Evolutionary conservation across 1,140 invertebrate species (phyloP).

Genomic region (Aradophagus sp.): DNA sequence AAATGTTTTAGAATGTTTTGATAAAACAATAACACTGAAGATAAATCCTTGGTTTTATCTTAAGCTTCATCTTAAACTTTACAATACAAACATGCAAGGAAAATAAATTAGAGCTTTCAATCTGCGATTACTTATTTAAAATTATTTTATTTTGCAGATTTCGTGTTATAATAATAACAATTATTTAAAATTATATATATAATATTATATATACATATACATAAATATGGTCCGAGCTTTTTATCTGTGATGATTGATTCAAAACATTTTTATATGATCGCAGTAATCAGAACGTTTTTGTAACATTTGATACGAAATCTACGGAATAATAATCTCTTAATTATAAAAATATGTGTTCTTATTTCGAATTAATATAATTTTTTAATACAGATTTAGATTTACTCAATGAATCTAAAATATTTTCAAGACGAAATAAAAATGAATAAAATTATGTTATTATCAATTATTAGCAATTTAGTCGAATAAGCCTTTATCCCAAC

Average conservation of each 20-base stretch:
- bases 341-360: constrained; percentile 35
- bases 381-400: too few relatives aligned
- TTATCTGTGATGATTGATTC: constrained; percentile 46
- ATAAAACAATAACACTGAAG: too few relatives aligned
- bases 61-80: too few relatives aligned
- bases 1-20: too few relatives aligned
- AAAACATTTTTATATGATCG: constrained; percentile 30
- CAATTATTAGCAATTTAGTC: constrained; percentile 26
- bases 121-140: too few relatives aligned
- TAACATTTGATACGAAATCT: constrained; percentile 35
- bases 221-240: too few relatives aligned
- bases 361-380: constrained; percentile 39
- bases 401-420: constrained; percentile 34
- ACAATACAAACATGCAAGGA: too few relatives aligned
- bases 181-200: constrained; percentile 36
- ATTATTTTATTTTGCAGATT: constrained; percentile 45
- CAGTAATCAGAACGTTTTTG: constrained; percentile 20
- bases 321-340: constrained; percentile 32
- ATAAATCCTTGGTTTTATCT: too few relatives aligned
- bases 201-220: too few relatives aligned
- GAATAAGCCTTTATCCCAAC: constrained; percentile 29
- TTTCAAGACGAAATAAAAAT: constrained; percentile 41
- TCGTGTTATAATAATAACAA: constrained; percentile 25
- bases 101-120: too few relatives aligned
- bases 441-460: too few relatives aligned